Percentiles rank a stretch among this genome's conserved stretches.
Conservation (phyloP, 2,113 vertebrate species). For the Serilophus lunatus region DNA sequence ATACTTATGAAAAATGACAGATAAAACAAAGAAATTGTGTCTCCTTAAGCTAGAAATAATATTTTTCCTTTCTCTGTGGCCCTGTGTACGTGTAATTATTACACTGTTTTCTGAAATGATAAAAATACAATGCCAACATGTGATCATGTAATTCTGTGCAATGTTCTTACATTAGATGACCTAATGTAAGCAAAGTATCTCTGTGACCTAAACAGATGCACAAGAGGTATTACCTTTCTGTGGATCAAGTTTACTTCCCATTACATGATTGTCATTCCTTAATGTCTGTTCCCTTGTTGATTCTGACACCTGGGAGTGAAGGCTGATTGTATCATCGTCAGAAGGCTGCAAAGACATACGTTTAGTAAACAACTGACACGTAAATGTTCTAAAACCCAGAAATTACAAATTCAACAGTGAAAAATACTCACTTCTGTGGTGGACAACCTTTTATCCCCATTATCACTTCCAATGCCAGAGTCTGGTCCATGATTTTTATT, state of each 20-base stretch:
- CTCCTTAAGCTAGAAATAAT: neutral
- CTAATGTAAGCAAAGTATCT: neutral
- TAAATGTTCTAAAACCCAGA: neutral
- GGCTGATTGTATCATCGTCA: conserved; percentile 96
- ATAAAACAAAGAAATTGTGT: neutral
- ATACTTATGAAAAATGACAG: neutral
- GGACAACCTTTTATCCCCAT: conserved; percentile 95
- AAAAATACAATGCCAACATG: neutral
- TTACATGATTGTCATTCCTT: conserved; percentile 81
- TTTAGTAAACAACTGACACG: neutral
- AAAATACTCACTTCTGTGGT: conserved; percentile 89
- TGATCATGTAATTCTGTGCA: neutral
- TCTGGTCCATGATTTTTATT: conserved; percentile 97
- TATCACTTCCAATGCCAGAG: conserved; percentile 98
- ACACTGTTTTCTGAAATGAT: neutral
- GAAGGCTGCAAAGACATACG: conserved; percentile 82
- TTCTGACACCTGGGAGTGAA: conserved; percentile 97
- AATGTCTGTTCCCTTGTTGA: conserved; percentile 81
- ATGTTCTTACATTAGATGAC: neutral
- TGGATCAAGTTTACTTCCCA: conserved; percentile 85
- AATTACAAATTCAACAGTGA: neutral
- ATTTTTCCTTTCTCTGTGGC: neutral
- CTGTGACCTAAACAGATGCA: neutral
- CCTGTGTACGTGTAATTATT: neutral
- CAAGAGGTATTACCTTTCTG: conserved; percentile 84